Percentiles rank a stretch among this genome's conserved stretches.
Conservation (phyloP, 1,140 invertebrate species). For the Kradibia gibbosae region DNA sequence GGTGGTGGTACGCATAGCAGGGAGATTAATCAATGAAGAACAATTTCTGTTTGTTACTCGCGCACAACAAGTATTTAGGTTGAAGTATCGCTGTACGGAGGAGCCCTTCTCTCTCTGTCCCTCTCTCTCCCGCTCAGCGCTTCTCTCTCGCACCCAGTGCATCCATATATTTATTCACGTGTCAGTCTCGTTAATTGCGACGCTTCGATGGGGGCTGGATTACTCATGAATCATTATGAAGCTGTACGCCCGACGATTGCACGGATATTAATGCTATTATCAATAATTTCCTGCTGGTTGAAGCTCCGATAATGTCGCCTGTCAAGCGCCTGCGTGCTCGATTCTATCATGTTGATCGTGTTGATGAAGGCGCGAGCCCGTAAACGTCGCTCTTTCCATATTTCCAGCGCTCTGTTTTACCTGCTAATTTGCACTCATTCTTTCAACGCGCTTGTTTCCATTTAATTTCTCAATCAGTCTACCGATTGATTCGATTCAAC, state of each 20-base stretch:
- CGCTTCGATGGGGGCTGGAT: slow-evolving; percentile 60
- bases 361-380: slow-evolving; percentile 40
- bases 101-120: background rate
- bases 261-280: slow-evolving; percentile 69
- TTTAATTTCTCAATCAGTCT: background rate
- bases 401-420: slow-evolving; percentile 31
- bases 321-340: slow-evolving; percentile 25
- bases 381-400: slow-evolving; percentile 39
- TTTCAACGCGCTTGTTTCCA: background rate
- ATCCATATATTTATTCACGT: background rate
- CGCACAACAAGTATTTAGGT: background rate
- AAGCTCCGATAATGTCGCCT: slow-evolving; percentile 48
- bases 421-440: background rate
- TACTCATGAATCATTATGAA: slow-evolving; percentile 65
- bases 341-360: slow-evolving; percentile 25
- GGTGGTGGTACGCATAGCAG: slow-evolving; percentile 46
- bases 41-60: slow-evolving; percentile 49
- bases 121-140: background rate
- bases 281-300: slow-evolving; percentile 64
- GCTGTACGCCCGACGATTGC: slow-evolving; percentile 62
- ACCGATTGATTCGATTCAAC: background rate
- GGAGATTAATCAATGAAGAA: slow-evolving; percentile 56
- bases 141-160: background rate
- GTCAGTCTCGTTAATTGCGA: background rate
- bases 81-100: background rate